Evolutionary conservation across 2,797 vertebrate genomes (phyloP), one percentile per base, ranked within the genome.

Genomic region (Acrossocheilus fasciatus): DNA sequence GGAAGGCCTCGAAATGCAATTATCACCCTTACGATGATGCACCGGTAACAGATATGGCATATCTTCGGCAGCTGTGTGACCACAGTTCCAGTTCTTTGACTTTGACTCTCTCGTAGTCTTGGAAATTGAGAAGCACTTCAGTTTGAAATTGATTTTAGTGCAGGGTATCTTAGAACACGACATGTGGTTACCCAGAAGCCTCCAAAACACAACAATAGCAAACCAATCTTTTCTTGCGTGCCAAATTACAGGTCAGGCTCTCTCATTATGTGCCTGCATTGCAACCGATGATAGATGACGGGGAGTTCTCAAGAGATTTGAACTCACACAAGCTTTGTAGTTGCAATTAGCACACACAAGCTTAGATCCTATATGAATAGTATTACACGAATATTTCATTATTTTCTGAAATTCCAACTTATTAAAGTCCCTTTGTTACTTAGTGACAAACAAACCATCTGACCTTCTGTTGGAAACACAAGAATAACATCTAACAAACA

Each of bases 11-110:
- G 88, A 83, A 90, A 93, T 87, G 90, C 90, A 93, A 91, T 93
- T 94, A 92, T 91, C 86, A 89, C 66, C 47, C 88, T 72, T 87
- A 90, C 85, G 89, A 14, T 88, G 91, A 88, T 89, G 89, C 91
- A 91, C 93, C 84, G 82, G 88, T 80, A 73, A 54, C 50, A 30
- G 77, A 79, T 86, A 30, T 41, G 62, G 43, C 84, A 85, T 20
- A 85, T 62, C 20, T 62, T 26, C 4, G 1, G 14, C 74, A 84
- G 62, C 45, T 78, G 47, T 11, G 4, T 84, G 74, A 57, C 84
- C 66, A 80, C 52, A 64, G 54, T 39, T 73, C 26, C 18, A 79
- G 75, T 78, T 78, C 17, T 77, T 79, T 34, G n/a, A 59, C 52
- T 72, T 80, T 62, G 66, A 45, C 36, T 79, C 36, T 69, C 74